Conservation (phyloP, 2,113 vertebrate species). For the Eulacestoma nigropectus region DNA sequence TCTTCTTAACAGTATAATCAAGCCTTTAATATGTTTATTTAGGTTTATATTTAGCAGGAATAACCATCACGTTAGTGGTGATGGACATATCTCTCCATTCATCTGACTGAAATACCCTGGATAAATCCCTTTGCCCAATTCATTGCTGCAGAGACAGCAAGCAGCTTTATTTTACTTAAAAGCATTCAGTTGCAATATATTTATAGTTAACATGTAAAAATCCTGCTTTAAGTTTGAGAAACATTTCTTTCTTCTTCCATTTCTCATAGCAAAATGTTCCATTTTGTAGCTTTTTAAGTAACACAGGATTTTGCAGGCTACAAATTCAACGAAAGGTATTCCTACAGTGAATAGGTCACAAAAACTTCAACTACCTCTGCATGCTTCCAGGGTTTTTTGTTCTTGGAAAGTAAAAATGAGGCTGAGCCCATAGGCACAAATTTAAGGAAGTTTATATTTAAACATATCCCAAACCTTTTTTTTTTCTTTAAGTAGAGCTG, state of each 20-base stretch:
- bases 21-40: slow-evolving; percentile 40
- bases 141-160: slow-evolving; percentile 52
- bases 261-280: not conserved
- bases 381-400: not conserved
- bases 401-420: not conserved
- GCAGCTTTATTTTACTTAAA: slow-evolving; percentile 43
- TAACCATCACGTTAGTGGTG: slow-evolving; percentile 19
- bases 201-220: slow-evolving; percentile 49
- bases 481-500: not conserved
- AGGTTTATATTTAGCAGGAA: slow-evolving; percentile 64
- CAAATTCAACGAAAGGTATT: not conserved
- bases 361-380: not conserved
- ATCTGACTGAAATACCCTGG: slow-evolving; percentile 56
- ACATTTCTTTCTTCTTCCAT: not conserved
- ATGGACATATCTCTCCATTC: slow-evolving; percentile 54
- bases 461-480: not conserved
- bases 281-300: not conserved
- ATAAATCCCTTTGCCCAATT: slow-evolving; percentile 49
- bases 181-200: slow-evolving; percentile 28
- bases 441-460: not conserved
- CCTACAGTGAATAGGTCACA: not conserved
- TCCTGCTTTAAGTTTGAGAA: not conserved
- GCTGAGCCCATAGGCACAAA: not conserved
- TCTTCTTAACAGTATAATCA: slow-evolving; percentile 60
- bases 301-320: not conserved